Evolutionary conservation across 2,113 vertebrate species (phyloP), one percentile per base, ranked within the genome.

Genomic region (Pelecanus crispus): DNA sequence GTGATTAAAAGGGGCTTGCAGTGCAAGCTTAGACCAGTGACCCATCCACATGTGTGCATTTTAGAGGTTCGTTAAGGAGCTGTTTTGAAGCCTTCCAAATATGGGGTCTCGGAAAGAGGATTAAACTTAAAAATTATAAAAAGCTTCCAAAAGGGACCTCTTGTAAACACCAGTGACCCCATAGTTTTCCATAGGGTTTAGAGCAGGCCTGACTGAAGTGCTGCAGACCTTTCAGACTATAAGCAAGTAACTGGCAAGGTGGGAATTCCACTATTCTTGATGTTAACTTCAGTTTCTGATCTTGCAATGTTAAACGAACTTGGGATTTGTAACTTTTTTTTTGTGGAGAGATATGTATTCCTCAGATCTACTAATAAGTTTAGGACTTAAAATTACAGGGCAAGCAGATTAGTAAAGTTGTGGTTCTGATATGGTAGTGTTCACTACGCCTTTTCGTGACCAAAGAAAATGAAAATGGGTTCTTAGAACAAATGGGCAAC

Each of bases 31-130:
- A 42, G 47, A 32, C 6, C 38, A 24, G 45, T 50, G 50, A 65
- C 63, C 52, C n/a, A 13, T 29, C 47, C 2, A 4, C 29, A 9
- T 1, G 0, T 40, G 3, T 28, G 56, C 52, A 11, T 82, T 90
- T 68, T 10, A 84, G 58, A 86, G 32, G 31, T 70, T 88, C 25
- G 4, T 82, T 88, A 18, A n/a, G 40, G 36, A 31, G 42, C 29
- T 29, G 3, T 63, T 84, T 55, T 4, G 15, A 59, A 84, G 47
- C n/a, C 29, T 32, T 87, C 38, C 56, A 28, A 38, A 38, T 32
- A 19, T 0, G 5, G 17, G 2, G 17, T 59, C 36, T 86, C 2
- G 1, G 53, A 40, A 62, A 34, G n/a, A 71, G 19, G 12, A 24
- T 59, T 91, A 50, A 65, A 81, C 5, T 22, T 50, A 7, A 70